phyloP scores from a whole-genome alignment of 2,797 vertebrate genomes.

The Hydrolagus colliei region DNA sequence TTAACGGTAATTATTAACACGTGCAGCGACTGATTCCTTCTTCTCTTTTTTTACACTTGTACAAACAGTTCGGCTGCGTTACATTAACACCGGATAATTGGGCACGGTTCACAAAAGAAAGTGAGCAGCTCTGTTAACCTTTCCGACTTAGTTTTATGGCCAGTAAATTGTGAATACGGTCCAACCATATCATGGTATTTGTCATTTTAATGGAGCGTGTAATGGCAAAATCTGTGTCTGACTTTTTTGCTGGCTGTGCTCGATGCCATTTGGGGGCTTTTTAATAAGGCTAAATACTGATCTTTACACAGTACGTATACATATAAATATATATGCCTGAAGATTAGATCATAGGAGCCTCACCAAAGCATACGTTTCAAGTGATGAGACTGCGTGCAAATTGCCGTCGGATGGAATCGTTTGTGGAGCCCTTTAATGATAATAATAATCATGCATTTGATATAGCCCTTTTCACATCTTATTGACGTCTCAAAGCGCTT shows the following conservation, averaged over 20 bases:
- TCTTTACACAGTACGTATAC: neutral
- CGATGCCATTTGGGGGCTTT: neutral
- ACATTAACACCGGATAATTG: neutral
- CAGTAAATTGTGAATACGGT: conserved; percentile 15
- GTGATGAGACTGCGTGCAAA: neutral
- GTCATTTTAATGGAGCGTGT: conserved; percentile 22
- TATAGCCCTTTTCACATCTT: no score
- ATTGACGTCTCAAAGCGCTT: no score
- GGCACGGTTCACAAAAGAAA: neutral
- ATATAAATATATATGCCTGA: no score
- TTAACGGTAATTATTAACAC: no score
- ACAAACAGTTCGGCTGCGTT: no score
- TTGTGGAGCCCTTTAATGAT: no score
- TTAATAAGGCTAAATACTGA: neutral
- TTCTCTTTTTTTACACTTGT: no score
- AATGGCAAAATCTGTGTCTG: conserved; percentile 24
- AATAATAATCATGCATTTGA: no score
- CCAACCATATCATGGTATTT: neutral
- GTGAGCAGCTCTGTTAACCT: neutral
- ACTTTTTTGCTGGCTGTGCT: neutral
- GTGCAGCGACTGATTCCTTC: no score
- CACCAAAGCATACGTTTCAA: neutral
- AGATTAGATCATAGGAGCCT: neutral
- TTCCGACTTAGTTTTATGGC: neutral
- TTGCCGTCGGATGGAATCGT: no score